Conservation (phyloP, 23 tunicate genomes). For the Halocynthia aurantium region DNA sequence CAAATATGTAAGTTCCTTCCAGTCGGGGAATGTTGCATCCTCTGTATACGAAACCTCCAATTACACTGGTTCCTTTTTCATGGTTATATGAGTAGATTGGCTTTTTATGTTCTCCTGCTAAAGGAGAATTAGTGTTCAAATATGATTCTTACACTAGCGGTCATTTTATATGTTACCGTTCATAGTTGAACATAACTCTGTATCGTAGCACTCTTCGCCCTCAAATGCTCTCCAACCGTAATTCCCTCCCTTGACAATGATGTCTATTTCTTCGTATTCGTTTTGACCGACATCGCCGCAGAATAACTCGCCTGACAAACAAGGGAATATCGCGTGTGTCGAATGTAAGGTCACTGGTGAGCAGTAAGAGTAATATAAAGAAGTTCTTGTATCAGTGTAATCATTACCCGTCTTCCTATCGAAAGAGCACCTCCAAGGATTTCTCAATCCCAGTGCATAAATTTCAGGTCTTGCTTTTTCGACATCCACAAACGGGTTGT, state of each 20-base stretch:
- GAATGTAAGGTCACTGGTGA: too few relatives aligned
- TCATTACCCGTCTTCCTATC: constrained; percentile 19
- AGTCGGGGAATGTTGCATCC: constrained; percentile 72
- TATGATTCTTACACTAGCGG: too few relatives aligned
- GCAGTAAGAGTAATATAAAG: too few relatives aligned
- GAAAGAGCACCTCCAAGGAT: constrained; percentile 87
- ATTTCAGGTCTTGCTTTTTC: constrained; percentile 35
- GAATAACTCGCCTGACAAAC: constrained; percentile 53
- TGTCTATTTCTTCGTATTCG: constrained; percentile 62
- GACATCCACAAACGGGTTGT: constrained; percentile 51
- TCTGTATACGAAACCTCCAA: constrained; percentile 73
- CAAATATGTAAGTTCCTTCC: constrained; percentile 59
- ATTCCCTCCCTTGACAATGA: constrained; percentile 54
- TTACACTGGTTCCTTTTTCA: constrained; percentile 49
- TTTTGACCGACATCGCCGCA: constrained; percentile 91
- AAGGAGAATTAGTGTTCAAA: background rate
- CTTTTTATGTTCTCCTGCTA: constrained; percentile 36
- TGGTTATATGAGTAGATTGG: constrained; percentile 54
- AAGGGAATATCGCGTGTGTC: too few relatives aligned
- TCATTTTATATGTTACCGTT: background rate
- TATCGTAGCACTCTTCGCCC: constrained; percentile 51
- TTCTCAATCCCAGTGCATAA: constrained; percentile 74
- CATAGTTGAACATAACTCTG: background rate
- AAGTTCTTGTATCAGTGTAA: background rate
- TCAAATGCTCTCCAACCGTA: constrained; percentile 85